phyloP scores from a whole-genome alignment of 2,797 vertebrate species.

The Tinamus major region DNA sequence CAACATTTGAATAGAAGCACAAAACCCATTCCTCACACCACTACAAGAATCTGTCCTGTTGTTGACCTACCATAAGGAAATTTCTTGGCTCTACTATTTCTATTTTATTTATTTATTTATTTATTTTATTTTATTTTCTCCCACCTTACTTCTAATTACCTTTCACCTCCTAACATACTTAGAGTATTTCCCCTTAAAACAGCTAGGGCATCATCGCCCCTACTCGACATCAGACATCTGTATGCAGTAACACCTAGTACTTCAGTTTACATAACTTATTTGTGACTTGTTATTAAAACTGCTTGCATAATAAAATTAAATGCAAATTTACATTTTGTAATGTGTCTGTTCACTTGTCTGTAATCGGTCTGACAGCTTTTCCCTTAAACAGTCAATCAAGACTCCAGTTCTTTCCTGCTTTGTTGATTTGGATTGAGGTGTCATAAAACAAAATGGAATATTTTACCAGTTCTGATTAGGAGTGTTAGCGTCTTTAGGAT shows the following conservation, averaged over 20 bases:
- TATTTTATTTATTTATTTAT: background rate
- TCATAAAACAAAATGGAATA: slow-evolving; percentile 67
- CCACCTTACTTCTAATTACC: background rate
- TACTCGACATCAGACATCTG: background rate
- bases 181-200: background rate
- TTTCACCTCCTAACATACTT: slow-evolving; percentile 21
- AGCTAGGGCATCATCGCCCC: background rate
- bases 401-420: slow-evolving; percentile 11
- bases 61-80: background rate
- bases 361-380: slow-evolving; percentile 70
- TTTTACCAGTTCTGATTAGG: slow-evolving; percentile 63
- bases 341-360: slow-evolving; percentile 57
- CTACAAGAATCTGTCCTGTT: background rate
- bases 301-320: slow-evolving; percentile 65
- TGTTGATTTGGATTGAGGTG: slow-evolving; percentile 64
- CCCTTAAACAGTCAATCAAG: slow-evolving; percentile 71
- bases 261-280: slow-evolving; percentile 43
- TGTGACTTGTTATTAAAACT: slow-evolving; percentile 56
- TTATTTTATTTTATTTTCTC: background rate
- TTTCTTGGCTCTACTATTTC: background rate
- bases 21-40: background rate
- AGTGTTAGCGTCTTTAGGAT: slow-evolving; percentile 39
- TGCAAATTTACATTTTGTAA: slow-evolving; percentile 58
- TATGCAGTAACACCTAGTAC: background rate
- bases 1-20: background rate